Base-by-base conservation (phyloP, 37 sponge, comb jelly and placozoan genomes). In the Tethya wilhelma region DNA sequence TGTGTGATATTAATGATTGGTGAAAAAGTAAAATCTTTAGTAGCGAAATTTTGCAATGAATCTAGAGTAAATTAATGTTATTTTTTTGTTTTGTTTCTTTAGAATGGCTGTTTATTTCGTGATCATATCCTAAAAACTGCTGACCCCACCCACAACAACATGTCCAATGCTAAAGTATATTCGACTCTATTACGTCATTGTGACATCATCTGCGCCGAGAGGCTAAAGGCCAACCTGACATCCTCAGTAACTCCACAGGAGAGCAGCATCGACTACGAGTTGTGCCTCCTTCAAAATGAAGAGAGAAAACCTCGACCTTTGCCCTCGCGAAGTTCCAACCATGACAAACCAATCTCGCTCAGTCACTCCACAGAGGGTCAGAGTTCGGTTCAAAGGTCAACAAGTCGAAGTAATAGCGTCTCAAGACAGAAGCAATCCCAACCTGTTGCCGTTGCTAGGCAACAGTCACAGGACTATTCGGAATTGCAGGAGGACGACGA, bases 401-500 rank as follows among this genome's bases (percentile, higher is more conserved):
- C 53, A 49, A 19, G 14, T 19, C n/a, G n/a, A n/a, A 49, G 14
- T 49, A 49, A 49, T 49, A 49, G 53, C 14, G 14, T 19, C 14
- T 49, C 53, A 49, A 9, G 36, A 31, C 17, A 34, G 7, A 31
- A 64, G 66, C 31, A 19, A 64, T 29, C 32, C 19, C 34, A 31
- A 19, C 34, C 17, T 4, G 66, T 31, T n/a, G 66, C 31, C 17
- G 7, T 38, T 20, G 22, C 70, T 22, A 38, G 40, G 42, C 38
- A 79, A 29, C 58, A 67, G 70, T 64, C 45, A 69, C 79, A 55
- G 53, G 68, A 79, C 43, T 8, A 22, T 19, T 67, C 79, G 8
- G 86, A 85, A 17, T 19, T 85, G 40, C 79, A 85, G 44, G 86
- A 85, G 42, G 86, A 85, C 59, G 86, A 85, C 44, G 79, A 76